Evolutionary conservation across 2,888 invertebrate genomes (phyloP), one percentile per base, ranked within the genome.

Genomic region (Nipponacmea schrenckii): DNA sequence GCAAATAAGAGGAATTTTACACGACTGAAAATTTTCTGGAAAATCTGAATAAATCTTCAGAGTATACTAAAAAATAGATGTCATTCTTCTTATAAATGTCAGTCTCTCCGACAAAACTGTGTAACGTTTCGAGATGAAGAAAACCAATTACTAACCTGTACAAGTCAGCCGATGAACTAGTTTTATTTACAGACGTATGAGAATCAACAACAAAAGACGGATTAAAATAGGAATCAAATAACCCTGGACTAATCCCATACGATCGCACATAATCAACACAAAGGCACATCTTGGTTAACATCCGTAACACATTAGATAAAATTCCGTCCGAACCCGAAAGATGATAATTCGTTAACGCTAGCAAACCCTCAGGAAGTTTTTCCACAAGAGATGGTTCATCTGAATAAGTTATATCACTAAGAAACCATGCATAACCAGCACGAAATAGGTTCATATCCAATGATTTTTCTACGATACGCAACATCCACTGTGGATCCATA

Each of bases 401-500:
- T 26, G 72, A 71, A 68, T 78, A 70, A 3, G 80, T 73, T 39
- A 70, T 70, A 27, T 83, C 80, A 15, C 84, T 83, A 39, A 86
- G 69, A 31, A 86, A 81, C 87, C 87, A 87, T 10, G 84, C 85
- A 74, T 82, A 83, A 0, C 85, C 86, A 4, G 77, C 70, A n/a
- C 76, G 78, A 56, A 83, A 81, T 39, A 83, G 79, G 8, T 76
- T 75, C 46, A 82, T 73, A 24, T 78, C 68, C 20, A 75, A 56
- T 15, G 83, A 83, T 2, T 80, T 73, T 2, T 70, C 64, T 56
- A 84, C 72, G 31, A 87, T 72, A 5, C 76, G 65, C 27, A 71
- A 62, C 72, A 79, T 80, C 48, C 82, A 74, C 7, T 69, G 64
- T 0, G 76, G 74, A 48, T 79, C 71, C 68, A 77, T 76, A 73